These are phyloP conservation scores for Synanceia verrucosa DNA, from an alignment of 2,797 vertebrate genomes.

Conservation along the genomic window DNA sequence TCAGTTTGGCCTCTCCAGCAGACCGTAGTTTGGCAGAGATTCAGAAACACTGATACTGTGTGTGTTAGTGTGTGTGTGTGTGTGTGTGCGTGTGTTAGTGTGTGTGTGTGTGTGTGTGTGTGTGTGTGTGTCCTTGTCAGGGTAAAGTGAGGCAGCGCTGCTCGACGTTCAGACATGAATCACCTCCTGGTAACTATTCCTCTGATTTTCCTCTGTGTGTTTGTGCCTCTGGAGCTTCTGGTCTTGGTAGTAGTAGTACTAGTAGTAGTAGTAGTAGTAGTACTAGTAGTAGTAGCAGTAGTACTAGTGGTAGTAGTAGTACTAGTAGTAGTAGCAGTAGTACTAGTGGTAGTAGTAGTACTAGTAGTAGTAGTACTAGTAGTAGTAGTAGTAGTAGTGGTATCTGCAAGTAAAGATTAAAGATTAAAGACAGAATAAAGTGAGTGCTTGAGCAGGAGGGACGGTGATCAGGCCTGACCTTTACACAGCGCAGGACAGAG, in stretches of 20 bases:
- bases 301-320: too few species aligned
- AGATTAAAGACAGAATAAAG: too few species aligned
- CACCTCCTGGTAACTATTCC: not conserved
- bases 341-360: too few species aligned
- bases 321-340: too few species aligned
- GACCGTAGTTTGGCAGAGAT: slow-evolving; percentile 73
- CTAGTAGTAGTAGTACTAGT: too few species aligned
- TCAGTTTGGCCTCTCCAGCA: slow-evolving; percentile 60
- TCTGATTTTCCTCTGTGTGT: not conserved
- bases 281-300: too few species aligned
- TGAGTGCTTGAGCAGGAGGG: too few species aligned
- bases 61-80: slow-evolving; percentile 10
- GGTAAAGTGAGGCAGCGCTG: not conserved
- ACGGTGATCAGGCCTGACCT: not conserved
- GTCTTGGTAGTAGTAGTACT: too few species aligned
- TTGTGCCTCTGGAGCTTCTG: not conserved
- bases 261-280: too few species aligned
- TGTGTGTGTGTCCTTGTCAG: not conserved
- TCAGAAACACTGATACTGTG: slow-evolving; percentile 51
- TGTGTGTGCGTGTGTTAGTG: slow-evolving; percentile 13
- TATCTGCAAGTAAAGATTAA: too few species aligned
- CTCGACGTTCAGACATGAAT: not conserved
- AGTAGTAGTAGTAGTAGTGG: too few species aligned
- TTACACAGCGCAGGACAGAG: not conserved
- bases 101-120: slow-evolving; percentile 8